These are phyloP conservation scores for Scortum barcoo DNA, from an alignment of 2,113 vertebrate genomes.

Conservation along the genomic window DNA sequence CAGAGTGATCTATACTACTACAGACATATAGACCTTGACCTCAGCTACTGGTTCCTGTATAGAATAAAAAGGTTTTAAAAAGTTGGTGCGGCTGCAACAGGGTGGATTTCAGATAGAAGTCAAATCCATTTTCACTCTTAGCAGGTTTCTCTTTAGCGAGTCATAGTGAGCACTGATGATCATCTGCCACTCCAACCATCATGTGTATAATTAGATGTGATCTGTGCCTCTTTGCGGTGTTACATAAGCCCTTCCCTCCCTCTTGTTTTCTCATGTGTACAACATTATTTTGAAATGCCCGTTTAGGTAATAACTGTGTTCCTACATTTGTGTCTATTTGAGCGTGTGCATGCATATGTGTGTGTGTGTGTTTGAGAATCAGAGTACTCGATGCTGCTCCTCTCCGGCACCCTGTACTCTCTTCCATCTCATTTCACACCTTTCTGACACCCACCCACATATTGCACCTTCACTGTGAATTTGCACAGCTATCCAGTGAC, in stretches of 20 bases:
- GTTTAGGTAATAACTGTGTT: slow-evolving; percentile 16
- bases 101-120: background rate
- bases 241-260: slow-evolving; percentile 28
- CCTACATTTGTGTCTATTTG: slow-evolving; percentile 5
- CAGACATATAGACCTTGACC: background rate
- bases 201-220: slow-evolving; percentile 45
- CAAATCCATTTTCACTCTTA: slow-evolving; percentile 17
- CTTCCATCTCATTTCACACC: slow-evolving; percentile 59
- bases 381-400: background rate
- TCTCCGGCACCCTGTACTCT: slow-evolving; percentile 12
- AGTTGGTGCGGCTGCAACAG: background rate
- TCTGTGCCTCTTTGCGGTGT: slow-evolving; percentile 36
- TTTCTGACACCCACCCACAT: slow-evolving; percentile 46
- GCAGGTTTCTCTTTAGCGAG: slow-evolving; percentile 25
- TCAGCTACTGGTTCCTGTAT: background rate
- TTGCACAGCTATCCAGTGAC: slow-evolving; percentile 28
- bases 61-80: background rate
- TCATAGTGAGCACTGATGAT: slow-evolving; percentile 12
- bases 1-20: background rate
- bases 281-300: background rate
- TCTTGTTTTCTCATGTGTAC: slow-evolving; percentile 19
- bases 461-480: slow-evolving; percentile 33
- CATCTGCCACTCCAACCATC: slow-evolving; percentile 28
- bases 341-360: background rate
- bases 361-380: slow-evolving; percentile 4